Percentiles rank a stretch among this genome's conserved stretches.
These are phyloP conservation scores for Heteromormyrus szaboi DNA, from an alignment of 2,797 vertebrate species.

Conservation along the genomic window DNA sequence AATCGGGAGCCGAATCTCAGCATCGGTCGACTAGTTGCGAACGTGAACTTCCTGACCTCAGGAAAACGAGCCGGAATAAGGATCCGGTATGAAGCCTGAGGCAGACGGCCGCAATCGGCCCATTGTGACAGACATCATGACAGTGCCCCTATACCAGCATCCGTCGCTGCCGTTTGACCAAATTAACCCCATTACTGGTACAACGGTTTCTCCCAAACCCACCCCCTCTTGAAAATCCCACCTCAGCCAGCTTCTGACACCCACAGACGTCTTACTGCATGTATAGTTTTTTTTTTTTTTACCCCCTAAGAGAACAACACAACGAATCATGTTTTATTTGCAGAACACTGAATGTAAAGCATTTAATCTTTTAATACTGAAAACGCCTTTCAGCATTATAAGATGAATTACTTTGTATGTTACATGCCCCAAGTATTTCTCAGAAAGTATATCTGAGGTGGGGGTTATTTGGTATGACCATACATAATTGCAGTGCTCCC, in stretches of 20 bases:
- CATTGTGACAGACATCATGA: conserved; percentile 61
- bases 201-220: conserved; percentile 35
- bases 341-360: background rate
- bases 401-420: conserved; percentile 52
- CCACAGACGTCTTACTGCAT: background rate
- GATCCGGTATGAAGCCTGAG: conserved; percentile 62
- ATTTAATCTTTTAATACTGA: background rate
- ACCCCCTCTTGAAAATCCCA: background rate
- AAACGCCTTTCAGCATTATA: conserved; percentile 28
- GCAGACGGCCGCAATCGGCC: conserved; percentile 55
- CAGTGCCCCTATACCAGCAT: conserved; percentile 51
- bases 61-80: conserved; percentile 50
- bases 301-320: background rate
- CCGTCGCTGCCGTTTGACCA: conserved; percentile 41
- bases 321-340: background rate
- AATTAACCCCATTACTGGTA: conserved; percentile 45
- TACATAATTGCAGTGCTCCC: conserved; percentile 59
- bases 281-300: conserved; percentile 4
- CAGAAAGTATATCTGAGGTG: background rate
- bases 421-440: conserved; percentile 15
- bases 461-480: conserved; percentile 36
- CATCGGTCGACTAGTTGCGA: conserved; percentile 46
- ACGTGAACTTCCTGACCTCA: conserved; percentile 65
- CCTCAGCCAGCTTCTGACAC: background rate
- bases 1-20: conserved; percentile 59